These are phyloP conservation scores for Gulo gulo DNA, from an alignment of 2,113 vertebrate genomes.

Conservation along the genomic window DNA sequence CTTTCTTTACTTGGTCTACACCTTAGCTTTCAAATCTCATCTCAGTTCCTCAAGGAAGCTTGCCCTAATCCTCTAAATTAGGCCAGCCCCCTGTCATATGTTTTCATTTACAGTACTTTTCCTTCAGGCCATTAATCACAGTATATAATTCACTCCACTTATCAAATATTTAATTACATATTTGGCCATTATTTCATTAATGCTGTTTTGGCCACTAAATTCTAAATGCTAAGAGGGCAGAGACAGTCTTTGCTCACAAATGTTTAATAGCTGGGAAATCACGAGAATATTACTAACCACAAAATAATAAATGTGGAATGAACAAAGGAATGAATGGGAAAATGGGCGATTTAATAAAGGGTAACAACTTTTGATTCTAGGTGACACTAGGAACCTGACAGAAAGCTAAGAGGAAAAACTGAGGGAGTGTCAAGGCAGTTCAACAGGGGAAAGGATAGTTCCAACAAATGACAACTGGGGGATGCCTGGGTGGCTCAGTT, in stretches of 20 bases:
- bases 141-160: not conserved
- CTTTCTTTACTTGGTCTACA: not conserved
- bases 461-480: not conserved
- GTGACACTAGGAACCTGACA: not conserved
- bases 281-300: not conserved
- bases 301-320: not conserved
- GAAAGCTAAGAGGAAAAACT: not conserved
- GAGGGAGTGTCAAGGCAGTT: not conserved
- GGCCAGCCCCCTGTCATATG: not conserved
- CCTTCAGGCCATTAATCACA: not conserved
- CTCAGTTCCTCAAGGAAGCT: not conserved
- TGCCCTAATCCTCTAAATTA: not conserved
- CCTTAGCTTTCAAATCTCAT: not conserved
- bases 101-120: not conserved
- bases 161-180: not conserved
- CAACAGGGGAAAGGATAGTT: not conserved
- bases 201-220: not conserved
- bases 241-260: not conserved
- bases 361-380: not conserved
- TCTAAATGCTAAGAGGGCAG: not conserved
- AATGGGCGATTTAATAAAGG: not conserved
- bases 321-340: not conserved
- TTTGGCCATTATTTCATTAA: not conserved
- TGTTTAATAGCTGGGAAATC: not conserved
- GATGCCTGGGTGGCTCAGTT: too few relatives aligned